Base-by-base conservation (phyloP, 2,888 invertebrate species). In the Gymnosoma rotundatum region DNA sequence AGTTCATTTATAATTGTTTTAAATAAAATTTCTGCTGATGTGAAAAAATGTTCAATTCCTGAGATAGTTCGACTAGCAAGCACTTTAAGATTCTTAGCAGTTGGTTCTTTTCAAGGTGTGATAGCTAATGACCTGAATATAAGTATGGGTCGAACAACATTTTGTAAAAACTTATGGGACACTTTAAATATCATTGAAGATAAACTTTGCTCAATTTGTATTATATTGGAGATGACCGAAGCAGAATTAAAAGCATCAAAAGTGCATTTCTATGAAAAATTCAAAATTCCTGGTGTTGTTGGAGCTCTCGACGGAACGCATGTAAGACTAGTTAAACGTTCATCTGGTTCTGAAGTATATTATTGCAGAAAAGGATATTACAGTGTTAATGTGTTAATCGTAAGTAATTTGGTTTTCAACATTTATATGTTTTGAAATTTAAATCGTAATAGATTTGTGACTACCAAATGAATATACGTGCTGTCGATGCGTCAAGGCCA, bases 381-480 rank as follows among this genome's bases (percentile, higher is more conserved):
- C 54, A 69, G 67, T 20, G 1, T 69, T n/a, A 70, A 58, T 25
- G 64, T 56, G 9, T n/a, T 74, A 63, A 64, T 74, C 7, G 63
- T 74, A 54, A 74, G 54, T 74, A 72, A n/a, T 21, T n/a, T 25
- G 38, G 2, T 48, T n/a, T 58, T 16, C 45, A 32, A 38, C 7
- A 20, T 16, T 36, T 10, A 20, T 56, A 69, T 25, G 0, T 69
- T 54, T 45, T 4, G 10, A n/a, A 1, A 36, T 64, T 48, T n/a
- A 25, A 16, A 25, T 36, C 69, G 56, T 52, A 12, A 7, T 63
- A 75, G 74, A 64, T 66, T 64, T 75, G 74, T 66, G 64, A 75
- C 21, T 48, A 64, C 32, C 61, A 78, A 70, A 63, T 70, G 70
- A 78, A 61, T 63, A 45, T 78, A 25, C 42, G 63, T 21, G 67